Percentiles rank a stretch among this genome's conserved stretches.
Conservation (phyloP, 2,888 invertebrate species). For the Apotomis betuletana region DNA sequence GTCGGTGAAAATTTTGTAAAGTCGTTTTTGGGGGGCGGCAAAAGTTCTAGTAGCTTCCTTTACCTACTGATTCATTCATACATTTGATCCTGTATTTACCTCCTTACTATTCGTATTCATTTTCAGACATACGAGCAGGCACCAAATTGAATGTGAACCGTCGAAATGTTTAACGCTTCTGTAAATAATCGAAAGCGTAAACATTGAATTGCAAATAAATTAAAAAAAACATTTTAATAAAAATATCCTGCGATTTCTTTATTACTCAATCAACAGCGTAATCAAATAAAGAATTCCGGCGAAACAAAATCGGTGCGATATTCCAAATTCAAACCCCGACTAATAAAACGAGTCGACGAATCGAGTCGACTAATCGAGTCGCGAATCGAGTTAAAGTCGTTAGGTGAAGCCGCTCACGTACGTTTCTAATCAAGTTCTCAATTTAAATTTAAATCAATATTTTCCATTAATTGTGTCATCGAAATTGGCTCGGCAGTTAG, state of each 20-base stretch:
- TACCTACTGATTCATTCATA: no score
- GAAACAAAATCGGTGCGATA: slow-evolving; percentile 14
- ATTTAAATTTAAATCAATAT: slow-evolving; percentile 41
- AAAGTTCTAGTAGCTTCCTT: no score
- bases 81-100: no score
- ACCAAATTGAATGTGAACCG: no score
- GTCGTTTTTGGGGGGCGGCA: no score
- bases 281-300: slow-evolving; percentile 7
- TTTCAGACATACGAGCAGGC: no score
- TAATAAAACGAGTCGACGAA: slow-evolving; percentile 5
- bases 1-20: no score
- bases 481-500: slow-evolving; percentile 14
- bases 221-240: neutral
- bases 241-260: neutral
- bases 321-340: slow-evolving; percentile 18
- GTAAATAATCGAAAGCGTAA: no score
- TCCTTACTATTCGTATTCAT: no score
- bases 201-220: no score
- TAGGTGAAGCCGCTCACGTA: slow-evolving; percentile 34
- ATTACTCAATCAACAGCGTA: slow-evolving; percentile 8
- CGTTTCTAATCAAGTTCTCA: slow-evolving; percentile 40
- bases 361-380: slow-evolving; percentile 11
- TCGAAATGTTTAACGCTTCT: no score
- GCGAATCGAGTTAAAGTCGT: slow-evolving; percentile 19
- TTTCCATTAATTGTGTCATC: slow-evolving; percentile 31